phyloP scores from a whole-genome alignment of 2,113 vertebrate species.

The Trichechus manatus region DNA sequence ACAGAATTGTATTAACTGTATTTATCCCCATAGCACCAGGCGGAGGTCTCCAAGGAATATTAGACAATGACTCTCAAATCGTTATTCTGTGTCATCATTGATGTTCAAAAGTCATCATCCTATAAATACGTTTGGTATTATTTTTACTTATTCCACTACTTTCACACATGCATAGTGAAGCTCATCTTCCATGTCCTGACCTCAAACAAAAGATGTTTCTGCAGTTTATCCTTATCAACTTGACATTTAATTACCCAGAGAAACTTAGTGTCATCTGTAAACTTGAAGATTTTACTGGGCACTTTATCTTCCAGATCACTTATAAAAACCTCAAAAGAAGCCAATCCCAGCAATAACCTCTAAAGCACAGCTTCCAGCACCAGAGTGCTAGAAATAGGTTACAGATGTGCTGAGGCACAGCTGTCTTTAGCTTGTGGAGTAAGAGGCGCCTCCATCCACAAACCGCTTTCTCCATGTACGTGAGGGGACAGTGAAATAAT shows the following conservation, averaged over 20 bases:
- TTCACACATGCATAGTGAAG: neutral
- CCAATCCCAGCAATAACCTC: neutral
- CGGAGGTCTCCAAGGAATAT: neutral
- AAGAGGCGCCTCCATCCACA: neutral
- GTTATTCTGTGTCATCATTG: neutral
- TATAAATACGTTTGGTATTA: neutral
- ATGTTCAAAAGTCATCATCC: neutral
- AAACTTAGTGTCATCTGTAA: slow-evolving; percentile 62
- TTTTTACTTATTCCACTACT: neutral
- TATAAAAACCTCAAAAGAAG: slow-evolving; percentile 3
- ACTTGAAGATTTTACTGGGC: slow-evolving; percentile 69
- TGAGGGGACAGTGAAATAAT: neutral
- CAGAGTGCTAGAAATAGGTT: neutral
- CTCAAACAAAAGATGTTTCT: slow-evolving; percentile 32
- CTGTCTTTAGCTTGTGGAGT: too few relatives aligned
- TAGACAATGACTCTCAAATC: neutral
- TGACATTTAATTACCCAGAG: slow-evolving; percentile 61
- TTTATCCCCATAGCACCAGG: neutral
- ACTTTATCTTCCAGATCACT: slow-evolving; percentile 39
- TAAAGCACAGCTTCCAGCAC: neutral
- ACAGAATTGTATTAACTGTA: neutral
- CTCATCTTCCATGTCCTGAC: slow-evolving; percentile 25
- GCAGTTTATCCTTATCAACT: slow-evolving; percentile 58
- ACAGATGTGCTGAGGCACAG: neutral
- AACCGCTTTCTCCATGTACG: accelerated